Base-by-base conservation (phyloP, 2,113 vertebrate genomes). In the Grammomys surdaster region DNA sequence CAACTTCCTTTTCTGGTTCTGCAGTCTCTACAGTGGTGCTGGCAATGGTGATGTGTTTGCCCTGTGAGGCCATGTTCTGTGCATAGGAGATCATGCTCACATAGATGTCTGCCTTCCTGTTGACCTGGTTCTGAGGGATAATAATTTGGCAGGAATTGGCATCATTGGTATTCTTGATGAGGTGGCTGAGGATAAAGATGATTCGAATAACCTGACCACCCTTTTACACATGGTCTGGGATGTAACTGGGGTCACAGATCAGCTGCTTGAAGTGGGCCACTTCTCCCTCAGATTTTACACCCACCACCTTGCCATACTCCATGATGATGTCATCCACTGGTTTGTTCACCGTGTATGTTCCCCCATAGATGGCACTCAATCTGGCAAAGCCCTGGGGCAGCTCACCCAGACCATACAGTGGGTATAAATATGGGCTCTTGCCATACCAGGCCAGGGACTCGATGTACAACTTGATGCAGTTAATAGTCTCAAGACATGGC, bases 61-160 rank as follows among this genome's bases (percentile, higher is more conserved):
- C 99, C 97, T 99, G 99, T 20, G 99, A 99, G 0, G 99, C 99
- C 98, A 99, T 99, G 0, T 99, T 99, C 98, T 99, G 99, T n/a
- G 99, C 99, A 0, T 99, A 99, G 88, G 99, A 99, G 97, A 99
- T 99, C 99, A 99, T 99, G 98, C 99, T 99, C 97, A 99, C 99
- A 17, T 99, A 99, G 98, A 99, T 99, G 98, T 99, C 99, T 99
- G 99, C 99, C 97, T 99, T 99, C 95, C 99, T 98, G 97, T 99
- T 99, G 95, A 99, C 99, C 97, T 99, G 99, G 97, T 99, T 99
- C 98, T 99, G 99, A 54, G 99, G 99, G 73, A 99, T 99, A 98
- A 99, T 99, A 97, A 99, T 99, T 98, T 99, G 99, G 98, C 99
- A 99, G 97, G 99, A 99, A 97, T 99, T 99, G 96, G 99, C 98